These are phyloP conservation scores for Micromussa lordhowensis DNA, from an alignment of 92 coral and sea anemone genomes.

Conservation along the genomic window DNA sequence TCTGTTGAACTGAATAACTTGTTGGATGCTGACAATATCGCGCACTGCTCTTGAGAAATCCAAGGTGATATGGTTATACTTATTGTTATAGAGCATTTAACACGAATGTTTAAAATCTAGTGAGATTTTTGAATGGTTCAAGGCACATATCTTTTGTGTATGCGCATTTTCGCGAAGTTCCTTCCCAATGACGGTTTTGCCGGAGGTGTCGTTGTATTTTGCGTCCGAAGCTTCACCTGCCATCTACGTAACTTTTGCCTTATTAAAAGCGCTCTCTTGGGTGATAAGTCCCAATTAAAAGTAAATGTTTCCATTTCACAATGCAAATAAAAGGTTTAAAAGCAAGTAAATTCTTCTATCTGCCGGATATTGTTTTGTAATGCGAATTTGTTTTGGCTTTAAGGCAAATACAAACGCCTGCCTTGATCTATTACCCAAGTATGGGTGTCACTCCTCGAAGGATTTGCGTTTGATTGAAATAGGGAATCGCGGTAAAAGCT, in stretches of 20 bases:
- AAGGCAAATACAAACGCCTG: constrained; percentile 22
- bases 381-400: constrained; percentile 27
- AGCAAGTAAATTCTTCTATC: constrained; percentile 47
- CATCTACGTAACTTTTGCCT: constrained; percentile 25
- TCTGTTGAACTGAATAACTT: not conserved
- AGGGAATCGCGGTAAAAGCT: constrained; percentile 8
- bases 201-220: constrained; percentile 11
- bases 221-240: constrained; percentile 18
- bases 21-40: not conserved
- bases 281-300: constrained; percentile 52
- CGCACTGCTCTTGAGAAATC: not conserved
- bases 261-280: constrained; percentile 36
- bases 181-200: not conserved
- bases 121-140: not conserved
- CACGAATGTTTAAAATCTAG: not conserved
- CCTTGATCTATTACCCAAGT: not conserved
- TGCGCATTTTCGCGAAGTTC: not conserved
- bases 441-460: constrained; percentile 24
- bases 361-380: constrained; percentile 56
- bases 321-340: constrained; percentile 51
- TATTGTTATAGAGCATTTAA: not conserved
- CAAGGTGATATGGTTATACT: too few species aligned
- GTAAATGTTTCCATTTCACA: constrained; percentile 50
- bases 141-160: not conserved
- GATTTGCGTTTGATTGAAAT: constrained; percentile 24